A percentile compares a stretch with the other conserved stretches of the same genome.
These are phyloP conservation scores for Bradypodion pumilum DNA, from an alignment of 2,797 vertebrate genomes.

Conservation along the genomic window DNA sequence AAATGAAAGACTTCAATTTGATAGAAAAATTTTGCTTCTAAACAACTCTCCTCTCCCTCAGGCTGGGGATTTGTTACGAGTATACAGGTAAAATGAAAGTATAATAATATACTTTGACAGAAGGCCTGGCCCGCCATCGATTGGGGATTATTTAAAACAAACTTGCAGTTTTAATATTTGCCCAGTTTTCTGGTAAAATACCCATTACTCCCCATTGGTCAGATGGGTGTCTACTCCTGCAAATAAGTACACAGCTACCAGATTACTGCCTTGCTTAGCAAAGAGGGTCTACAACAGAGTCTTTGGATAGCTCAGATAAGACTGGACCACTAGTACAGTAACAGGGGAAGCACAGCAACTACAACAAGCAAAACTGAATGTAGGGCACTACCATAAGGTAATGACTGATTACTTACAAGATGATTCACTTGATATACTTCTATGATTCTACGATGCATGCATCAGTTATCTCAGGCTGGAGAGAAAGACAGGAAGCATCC, in stretches of 20 bases:
- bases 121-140: background rate
- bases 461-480: background rate
- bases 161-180: background rate
- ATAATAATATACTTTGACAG: background rate
- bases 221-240: background rate
- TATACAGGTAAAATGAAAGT: too few species aligned
- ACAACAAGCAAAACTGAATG: background rate
- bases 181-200: too few species aligned
- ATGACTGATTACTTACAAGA: background rate
- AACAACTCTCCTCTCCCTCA: too few species aligned
- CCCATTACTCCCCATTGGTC: background rate
- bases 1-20: background rate
- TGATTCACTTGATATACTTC: background rate
- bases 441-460: background rate
- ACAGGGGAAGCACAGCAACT: background rate
- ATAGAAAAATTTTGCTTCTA: background rate
- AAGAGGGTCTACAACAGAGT: background rate
- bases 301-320: background rate
- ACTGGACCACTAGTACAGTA: background rate
- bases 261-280: background rate
- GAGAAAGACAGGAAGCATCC: background rate
- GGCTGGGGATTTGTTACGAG: too few species aligned
- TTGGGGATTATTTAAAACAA: too few species aligned
- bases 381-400: background rate
- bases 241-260: background rate